Evolutionary conservation across 2,888 invertebrate genomes (phyloP).

Genomic region (Ichneumoninae sp.): DNA sequence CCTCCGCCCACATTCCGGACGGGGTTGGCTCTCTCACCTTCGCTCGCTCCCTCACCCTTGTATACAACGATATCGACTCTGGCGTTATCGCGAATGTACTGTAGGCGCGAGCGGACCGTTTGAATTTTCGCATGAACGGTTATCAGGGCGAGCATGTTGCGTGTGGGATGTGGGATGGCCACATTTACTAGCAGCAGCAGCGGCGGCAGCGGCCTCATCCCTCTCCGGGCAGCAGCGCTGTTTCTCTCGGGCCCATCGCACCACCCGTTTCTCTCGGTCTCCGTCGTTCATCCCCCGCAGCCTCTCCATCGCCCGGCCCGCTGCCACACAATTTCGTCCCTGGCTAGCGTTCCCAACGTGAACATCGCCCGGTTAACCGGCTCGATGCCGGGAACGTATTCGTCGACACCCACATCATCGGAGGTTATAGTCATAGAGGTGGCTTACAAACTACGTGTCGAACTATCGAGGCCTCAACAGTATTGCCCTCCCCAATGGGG

Average conservation of each 20-base stretch:
- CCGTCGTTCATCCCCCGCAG: slow-evolving; percentile 33
- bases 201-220: slow-evolving; percentile 52
- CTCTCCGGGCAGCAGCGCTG: slow-evolving; percentile 39
- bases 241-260: slow-evolving; percentile 50
- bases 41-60: slow-evolving; percentile 12
- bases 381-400: slow-evolving; percentile 60
- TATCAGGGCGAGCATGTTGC: slow-evolving; percentile 75
- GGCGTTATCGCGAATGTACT: slow-evolving; percentile 69
- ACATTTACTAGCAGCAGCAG: slow-evolving; percentile 61
- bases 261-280: slow-evolving; percentile 44
- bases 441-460: slow-evolving; percentile 46
- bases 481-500: slow-evolving; percentile 1
- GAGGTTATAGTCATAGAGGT: slow-evolving; percentile 20
- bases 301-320: slow-evolving; percentile 52
- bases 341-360: slow-evolving; percentile 47
- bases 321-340: slow-evolving; percentile 60
- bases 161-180: slow-evolving; percentile 69
- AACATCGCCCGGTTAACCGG: slow-evolving; percentile 66
- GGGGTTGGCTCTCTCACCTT: not conserved
- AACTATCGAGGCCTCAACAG: slow-evolving; percentile 29
- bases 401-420: slow-evolving; percentile 47
- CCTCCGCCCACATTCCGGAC: slow-evolving; percentile 19
- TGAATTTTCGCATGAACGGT: slow-evolving; percentile 81
- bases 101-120: slow-evolving; percentile 76
- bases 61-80: slow-evolving; percentile 60